These are phyloP conservation scores for Papilio glaucus DNA, from an alignment of 1,140 invertebrate genomes.

Conservation along the genomic window DNA sequence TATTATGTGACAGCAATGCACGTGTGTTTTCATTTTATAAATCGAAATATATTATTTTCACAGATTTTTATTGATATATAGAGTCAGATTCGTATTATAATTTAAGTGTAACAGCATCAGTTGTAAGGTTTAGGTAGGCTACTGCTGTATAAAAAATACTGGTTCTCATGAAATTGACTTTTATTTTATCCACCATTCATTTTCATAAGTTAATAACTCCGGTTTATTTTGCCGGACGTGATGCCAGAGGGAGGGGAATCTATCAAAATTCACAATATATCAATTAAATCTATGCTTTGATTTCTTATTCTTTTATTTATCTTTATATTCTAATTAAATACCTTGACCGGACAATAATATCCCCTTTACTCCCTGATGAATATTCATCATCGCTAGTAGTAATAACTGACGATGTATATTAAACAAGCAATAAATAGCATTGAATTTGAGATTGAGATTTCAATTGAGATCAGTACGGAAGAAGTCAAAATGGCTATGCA, in stretches of 20 bases:
- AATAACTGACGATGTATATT: too few relatives aligned
- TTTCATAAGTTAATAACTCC: neutral
- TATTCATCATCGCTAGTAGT: too few relatives aligned
- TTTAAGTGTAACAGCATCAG: constrained; percentile 72
- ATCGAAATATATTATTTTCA: constrained; percentile 68
- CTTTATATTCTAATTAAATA: too few relatives aligned
- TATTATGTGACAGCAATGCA: constrained; percentile 53
- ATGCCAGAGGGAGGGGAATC: neutral
- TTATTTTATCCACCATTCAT: constrained; percentile 55
- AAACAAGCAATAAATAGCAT: too few relatives aligned
- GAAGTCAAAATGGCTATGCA: too few relatives aligned
- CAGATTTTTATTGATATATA: constrained; percentile 74
- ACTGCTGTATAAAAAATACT: constrained; percentile 77
- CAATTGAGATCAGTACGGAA: too few relatives aligned
- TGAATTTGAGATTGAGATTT: too few relatives aligned
- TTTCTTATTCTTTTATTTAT: neutral
- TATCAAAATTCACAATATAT: constrained; percentile 9
- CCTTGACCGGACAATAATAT: too few relatives aligned
- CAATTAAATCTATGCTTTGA: neutral
- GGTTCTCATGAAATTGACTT: constrained; percentile 73
- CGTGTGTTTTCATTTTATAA: constrained; percentile 63
- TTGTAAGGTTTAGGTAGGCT: constrained; percentile 70
- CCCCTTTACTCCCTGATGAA: too few relatives aligned
- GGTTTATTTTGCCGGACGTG: neutral
- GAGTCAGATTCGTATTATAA: constrained; percentile 80